Conservation (phyloP, 2,113 vertebrate genomes). For the Riparia riparia region DNA sequence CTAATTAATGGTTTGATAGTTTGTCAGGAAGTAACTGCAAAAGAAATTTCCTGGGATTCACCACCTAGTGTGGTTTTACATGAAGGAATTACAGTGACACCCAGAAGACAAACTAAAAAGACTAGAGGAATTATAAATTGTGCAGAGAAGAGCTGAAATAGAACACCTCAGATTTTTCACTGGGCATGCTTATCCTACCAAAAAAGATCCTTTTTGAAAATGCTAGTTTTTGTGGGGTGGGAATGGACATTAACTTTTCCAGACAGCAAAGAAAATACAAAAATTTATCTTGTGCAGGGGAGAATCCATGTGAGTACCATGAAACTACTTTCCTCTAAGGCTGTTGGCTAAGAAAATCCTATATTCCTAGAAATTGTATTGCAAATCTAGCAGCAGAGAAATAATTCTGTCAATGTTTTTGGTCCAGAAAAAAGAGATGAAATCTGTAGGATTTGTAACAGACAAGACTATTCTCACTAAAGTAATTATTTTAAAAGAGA, state of each 20-base stretch:
- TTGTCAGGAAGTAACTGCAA: not conserved
- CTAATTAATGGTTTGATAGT: not conserved
- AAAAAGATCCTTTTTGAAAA: not conserved
- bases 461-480: not conserved
- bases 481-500: not conserved
- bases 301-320: not conserved
- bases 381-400: not conserved
- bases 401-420: not conserved
- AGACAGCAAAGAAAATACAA: not conserved
- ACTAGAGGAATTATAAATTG: not conserved
- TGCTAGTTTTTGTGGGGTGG: not conserved
- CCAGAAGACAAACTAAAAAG: not conserved
- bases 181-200: not conserved
- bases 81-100: not conserved
- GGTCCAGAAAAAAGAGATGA: not conserved
- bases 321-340: not conserved
- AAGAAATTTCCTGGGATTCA: not conserved
- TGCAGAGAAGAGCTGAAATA: not conserved
- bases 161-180: accelerated
- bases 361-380: not conserved
- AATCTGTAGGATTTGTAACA: not conserved
- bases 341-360: not conserved
- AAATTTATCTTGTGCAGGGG: not conserved
- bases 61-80: not conserved
- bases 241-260: not conserved